Conservation (phyloP, 2,797 vertebrate species). For the Scolopax bukidnonensis region DNA sequence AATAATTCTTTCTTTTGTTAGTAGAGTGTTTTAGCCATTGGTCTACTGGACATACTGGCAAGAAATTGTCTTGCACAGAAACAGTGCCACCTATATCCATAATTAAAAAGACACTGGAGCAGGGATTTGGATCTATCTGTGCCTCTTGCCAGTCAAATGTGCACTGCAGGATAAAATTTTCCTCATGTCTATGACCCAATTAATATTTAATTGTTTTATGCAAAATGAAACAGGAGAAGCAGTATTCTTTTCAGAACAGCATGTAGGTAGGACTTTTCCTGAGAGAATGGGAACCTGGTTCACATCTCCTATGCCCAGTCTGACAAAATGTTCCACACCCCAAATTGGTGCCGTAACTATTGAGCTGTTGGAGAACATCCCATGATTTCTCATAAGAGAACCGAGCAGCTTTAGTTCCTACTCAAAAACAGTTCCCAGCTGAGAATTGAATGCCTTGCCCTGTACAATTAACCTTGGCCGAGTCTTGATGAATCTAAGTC, state of each 20-base stretch:
- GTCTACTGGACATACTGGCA: neutral
- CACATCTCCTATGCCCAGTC: neutral
- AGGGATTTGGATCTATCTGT: neutral
- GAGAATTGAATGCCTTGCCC: neutral
- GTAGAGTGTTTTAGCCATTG: neutral
- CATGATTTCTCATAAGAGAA: neutral
- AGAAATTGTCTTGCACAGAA: neutral
- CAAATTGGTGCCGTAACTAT: neutral
- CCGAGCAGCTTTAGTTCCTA: neutral
- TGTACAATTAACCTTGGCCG: neutral
- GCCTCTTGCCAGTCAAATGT: neutral
- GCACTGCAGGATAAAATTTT: neutral
- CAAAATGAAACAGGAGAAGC: neutral
- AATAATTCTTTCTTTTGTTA: neutral
- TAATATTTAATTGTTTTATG: neutral
- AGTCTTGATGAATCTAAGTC: neutral
- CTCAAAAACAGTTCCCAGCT: slow-evolving; percentile 2
- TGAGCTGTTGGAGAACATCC: neutral
- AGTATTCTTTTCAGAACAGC: neutral
- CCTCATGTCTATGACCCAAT: neutral
- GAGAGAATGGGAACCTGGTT: neutral
- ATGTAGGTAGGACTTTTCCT: neutral
- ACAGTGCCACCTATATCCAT: neutral
- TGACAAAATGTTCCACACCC: neutral
- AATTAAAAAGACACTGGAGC: neutral